Evolutionary conservation across 1,140 invertebrate species (phyloP), one percentile per base, ranked within the genome.

Genomic region (Apis dorsata): DNA sequence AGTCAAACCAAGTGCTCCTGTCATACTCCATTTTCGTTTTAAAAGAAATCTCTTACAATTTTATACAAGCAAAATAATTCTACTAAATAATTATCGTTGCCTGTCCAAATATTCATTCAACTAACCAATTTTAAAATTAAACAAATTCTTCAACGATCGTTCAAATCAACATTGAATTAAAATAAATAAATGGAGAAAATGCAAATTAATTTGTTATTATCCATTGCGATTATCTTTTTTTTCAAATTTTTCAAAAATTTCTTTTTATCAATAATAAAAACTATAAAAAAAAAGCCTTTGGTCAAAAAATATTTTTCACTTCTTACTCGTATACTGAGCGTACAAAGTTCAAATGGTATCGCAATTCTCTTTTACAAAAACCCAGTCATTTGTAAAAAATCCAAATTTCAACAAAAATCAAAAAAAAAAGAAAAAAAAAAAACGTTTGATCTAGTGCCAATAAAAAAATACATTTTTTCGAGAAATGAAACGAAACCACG

Each of bases 401-500:
- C 28, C 17, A 34, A 57, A 72, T 34, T 49, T 17, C 5, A 28
- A 21, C 9, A 17, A 57, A 34, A 86, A 83, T n/a, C n/a, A 63
- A 55, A 74, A 34, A 34, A 34, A 34, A 34, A 34, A 10, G 9
- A 51, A 19, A 24, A 17, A 57, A 34, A 86, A 79, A 63, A 55
- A 74, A 51, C 44, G 60, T 81, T 66, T 70, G 79, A 86, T 86
- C 81, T 66, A 5, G 17, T 8, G 34, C 59, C 72, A 69, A 83
- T 65, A 84, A 85, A 90, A 88, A 88, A 88, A 76, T 70, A 75
- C 63, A 83, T 70, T 69, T 49, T 57, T 62, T 83, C 76, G 62
- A 83, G 85, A 81, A 79, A 83, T 86, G 84, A 84, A 87, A 86
- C 77, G 76, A 81, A 84, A 72, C 81, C 34, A 74, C 70, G 85